A percentile compares a stretch with the other conserved stretches of the same genome.
Conservation (phyloP, 2,888 invertebrate genomes). For the Melinopterus prodromus region DNA sequence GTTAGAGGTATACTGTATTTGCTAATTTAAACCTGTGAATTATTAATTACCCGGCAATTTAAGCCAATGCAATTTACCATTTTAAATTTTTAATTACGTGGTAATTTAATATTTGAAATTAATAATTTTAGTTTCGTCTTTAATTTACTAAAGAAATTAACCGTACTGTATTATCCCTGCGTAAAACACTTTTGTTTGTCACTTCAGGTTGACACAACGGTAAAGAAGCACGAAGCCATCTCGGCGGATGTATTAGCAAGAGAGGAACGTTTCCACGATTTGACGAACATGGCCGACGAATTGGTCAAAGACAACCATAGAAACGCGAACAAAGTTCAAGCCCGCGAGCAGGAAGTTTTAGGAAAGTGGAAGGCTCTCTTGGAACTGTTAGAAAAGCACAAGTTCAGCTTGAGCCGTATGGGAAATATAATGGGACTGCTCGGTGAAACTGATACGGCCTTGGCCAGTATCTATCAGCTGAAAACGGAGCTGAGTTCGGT, state of each 20-base stretch:
- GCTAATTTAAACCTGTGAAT: no score
- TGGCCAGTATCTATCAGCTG: conserved; percentile 83
- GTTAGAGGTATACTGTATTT: no score
- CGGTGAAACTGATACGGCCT: conserved; percentile 90
- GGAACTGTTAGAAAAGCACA: conserved; percentile 84
- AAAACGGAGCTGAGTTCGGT: conserved; percentile 79
- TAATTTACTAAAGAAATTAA: no score
- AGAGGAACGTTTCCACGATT: conserved; percentile 92
- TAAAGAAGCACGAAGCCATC: conserved; percentile 98
- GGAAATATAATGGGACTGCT: conserved; percentile 88
- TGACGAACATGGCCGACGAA: conserved; percentile 93
- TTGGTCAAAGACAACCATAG: conserved; percentile 92
- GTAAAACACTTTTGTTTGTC: no score
- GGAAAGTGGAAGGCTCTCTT: conserved; percentile 88
- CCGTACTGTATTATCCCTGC: no score
- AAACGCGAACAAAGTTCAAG: conserved; percentile 80
- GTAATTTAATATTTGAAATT: no score
- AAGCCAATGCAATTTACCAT: no score
- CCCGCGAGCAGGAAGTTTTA: conserved; percentile 73
- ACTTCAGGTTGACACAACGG: conserved; percentile 84
- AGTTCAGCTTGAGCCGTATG: conserved; percentile 77
- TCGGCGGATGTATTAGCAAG: conserved; percentile 94
- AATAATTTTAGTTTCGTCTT: no score
- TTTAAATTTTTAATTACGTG: no score
- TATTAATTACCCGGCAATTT: no score